These are phyloP conservation scores for Cremastinae sp. DNA, from an alignment of 2,888 invertebrate species.

Conservation along the genomic window DNA sequence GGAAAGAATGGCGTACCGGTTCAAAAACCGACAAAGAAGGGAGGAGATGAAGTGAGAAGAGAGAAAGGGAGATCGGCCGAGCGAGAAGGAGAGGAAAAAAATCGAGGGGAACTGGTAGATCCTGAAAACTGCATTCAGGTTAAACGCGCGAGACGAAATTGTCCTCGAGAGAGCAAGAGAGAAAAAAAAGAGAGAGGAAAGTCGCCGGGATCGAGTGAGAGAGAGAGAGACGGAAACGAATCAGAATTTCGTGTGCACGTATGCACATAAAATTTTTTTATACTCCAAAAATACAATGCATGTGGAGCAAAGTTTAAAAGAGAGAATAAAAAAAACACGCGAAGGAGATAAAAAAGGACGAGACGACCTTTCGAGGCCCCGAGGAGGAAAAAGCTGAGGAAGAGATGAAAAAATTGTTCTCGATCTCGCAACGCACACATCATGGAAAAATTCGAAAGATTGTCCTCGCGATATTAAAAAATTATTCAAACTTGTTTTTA, in stretches of 20 bases:
- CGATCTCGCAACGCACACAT: no score
- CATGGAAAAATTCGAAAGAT: no score
- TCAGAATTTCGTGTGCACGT: slow-evolving; percentile 20
- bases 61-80: slow-evolving; percentile 28
- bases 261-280: slow-evolving; percentile 1
- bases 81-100: slow-evolving; percentile 26
- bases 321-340: slow-evolving; percentile 31
- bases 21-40: slow-evolving; percentile 77
- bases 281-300: slow-evolving; percentile 3
- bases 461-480: no score
- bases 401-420: no score
- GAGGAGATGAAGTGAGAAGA: slow-evolving; percentile 66
- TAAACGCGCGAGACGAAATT: slow-evolving; percentile 75
- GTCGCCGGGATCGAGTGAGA: not conserved
- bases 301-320: slow-evolving; percentile 21
- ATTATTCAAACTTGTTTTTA: no score
- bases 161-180: slow-evolving; percentile 61
- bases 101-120: slow-evolving; percentile 71
- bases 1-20: slow-evolving; percentile 76
- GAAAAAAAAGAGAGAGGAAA: slow-evolving; percentile 13
- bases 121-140: slow-evolving; percentile 79
- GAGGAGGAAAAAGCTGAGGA: slow-evolving; percentile 11
- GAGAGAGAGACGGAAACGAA: slow-evolving; percentile 18
- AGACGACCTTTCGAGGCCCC: slow-evolving; percentile 34
- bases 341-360: slow-evolving; percentile 45